These are phyloP conservation scores for Aricia artaxerxes DNA, from an alignment of 2,888 invertebrate genomes.

Conservation along the genomic window DNA sequence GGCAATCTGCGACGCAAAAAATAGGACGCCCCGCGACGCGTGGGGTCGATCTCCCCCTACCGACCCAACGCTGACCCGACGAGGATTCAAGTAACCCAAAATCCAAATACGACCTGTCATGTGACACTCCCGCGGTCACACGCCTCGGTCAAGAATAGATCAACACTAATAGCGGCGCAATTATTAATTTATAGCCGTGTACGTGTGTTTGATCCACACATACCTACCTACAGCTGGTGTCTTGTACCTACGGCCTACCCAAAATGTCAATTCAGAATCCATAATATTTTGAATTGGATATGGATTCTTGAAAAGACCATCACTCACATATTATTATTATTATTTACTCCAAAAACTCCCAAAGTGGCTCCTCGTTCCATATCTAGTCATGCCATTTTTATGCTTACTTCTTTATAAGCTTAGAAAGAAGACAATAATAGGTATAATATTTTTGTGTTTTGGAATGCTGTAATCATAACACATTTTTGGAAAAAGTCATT, in stretches of 20 bases:
- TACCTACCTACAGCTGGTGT: neutral
- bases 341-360: too few species aligned
- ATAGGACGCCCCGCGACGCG: constrained; percentile 61
- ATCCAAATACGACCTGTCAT: constrained; percentile 25
- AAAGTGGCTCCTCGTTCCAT: too few species aligned
- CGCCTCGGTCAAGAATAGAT: neutral
- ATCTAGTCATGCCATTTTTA: too few species aligned
- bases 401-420: too few species aligned
- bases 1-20: constrained; percentile 59
- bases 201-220: neutral
- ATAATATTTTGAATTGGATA: too few species aligned
- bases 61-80: constrained; percentile 28
- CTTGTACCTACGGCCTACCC: neutral
- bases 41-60: constrained; percentile 57
- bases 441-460: too few species aligned
- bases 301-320: too few species aligned
- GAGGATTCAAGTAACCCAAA: constrained; percentile 17
- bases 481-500: too few species aligned
- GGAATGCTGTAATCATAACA: too few species aligned
- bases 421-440: too few species aligned
- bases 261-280: neutral
- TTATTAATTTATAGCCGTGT: neutral
- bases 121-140: neutral
- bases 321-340: too few species aligned
- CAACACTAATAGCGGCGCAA: neutral